Evolutionary conservation across 2,113 vertebrate species (phyloP).

Genomic region (Atherinomorus stipes): DNA sequence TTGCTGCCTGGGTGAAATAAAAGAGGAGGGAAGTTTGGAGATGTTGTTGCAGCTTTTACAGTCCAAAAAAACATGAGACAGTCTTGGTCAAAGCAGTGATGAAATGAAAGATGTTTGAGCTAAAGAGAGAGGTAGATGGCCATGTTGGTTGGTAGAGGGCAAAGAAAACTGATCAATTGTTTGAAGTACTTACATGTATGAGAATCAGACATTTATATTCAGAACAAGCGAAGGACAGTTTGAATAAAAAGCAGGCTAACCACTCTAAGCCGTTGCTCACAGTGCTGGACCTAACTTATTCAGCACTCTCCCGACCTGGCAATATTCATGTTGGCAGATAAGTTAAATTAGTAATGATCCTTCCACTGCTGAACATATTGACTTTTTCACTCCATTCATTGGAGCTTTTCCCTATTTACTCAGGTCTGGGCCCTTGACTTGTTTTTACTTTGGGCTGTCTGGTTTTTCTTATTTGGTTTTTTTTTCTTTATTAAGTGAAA

Average conservation of each 20-base stretch:
- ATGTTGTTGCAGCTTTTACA: slow-evolving; percentile 17
- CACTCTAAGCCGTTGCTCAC: slow-evolving; percentile 11
- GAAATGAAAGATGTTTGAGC: slow-evolving; percentile 40
- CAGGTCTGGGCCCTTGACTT: slow-evolving; percentile 15
- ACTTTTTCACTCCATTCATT: slow-evolving; percentile 30
- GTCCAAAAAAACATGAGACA: slow-evolving; percentile 5
- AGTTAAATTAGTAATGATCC: slow-evolving; percentile 75
- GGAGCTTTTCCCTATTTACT: slow-evolving; percentile 32
- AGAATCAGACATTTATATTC: slow-evolving; percentile 16
- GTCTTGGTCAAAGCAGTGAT: slow-evolving; percentile 11
- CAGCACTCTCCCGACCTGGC: slow-evolving; percentile 52
- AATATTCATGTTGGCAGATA: slow-evolving; percentile 61
- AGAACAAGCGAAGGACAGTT: not conserved
- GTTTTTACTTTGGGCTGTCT: slow-evolving; percentile 11
- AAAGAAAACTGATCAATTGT: slow-evolving; percentile 19
- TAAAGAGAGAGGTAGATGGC: slow-evolving; percentile 25
- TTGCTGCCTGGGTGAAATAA: slow-evolving; percentile 45
- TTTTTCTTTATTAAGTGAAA: too few species aligned
- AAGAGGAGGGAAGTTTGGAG: slow-evolving; percentile 6
- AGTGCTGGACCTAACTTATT: slow-evolving; percentile 47
- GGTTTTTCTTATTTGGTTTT: slow-evolving; percentile 5
- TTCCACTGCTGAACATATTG: slow-evolving; percentile 54
- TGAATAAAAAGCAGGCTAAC: slow-evolving; percentile 1
- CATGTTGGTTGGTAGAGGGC: slow-evolving; percentile 38
- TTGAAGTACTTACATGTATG: not conserved